Percentiles rank a stretch among this genome's conserved stretches.
Evolutionary conservation across 2,888 invertebrate genomes (phyloP).

Genomic region (Neoascia interrupta): DNA sequence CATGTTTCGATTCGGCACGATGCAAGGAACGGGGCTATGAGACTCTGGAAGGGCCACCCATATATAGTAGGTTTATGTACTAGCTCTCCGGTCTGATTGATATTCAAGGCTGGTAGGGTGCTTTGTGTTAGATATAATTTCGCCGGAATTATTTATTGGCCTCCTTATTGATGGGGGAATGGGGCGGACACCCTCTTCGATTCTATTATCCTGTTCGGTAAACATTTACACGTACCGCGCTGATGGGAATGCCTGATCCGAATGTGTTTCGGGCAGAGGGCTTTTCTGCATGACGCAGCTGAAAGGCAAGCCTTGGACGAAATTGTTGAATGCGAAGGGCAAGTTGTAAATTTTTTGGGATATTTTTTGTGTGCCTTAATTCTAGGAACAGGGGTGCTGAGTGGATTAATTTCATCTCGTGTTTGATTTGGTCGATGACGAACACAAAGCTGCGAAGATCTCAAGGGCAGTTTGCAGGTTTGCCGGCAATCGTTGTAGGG

Average conservation of each 20-base stretch:
- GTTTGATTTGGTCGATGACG: constrained; percentile 46
- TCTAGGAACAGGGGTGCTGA: constrained; percentile 19
- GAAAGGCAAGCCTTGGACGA: neutral
- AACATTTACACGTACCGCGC: constrained; percentile 63
- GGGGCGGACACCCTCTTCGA: constrained; percentile 32
- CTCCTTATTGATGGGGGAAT: constrained; percentile 15
- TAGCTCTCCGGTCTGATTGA: constrained; percentile 39
- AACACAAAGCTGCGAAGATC: no score
- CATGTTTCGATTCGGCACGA: constrained; percentile 24
- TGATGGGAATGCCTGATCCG: constrained; percentile 59
- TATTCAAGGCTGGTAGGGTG: constrained; percentile 59
- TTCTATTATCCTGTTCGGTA: constrained; percentile 64
- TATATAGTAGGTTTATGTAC: no score
- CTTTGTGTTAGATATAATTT: constrained; percentile 68
- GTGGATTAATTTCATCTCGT: constrained; percentile 62
- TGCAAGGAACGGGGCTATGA: neutral
- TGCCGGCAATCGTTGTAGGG: no score
- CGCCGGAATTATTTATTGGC: constrained; percentile 65
- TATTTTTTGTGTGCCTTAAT: neutral
- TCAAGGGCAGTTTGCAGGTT: no score
- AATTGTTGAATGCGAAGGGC: constrained; percentile 55
- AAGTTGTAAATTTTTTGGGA: constrained; percentile 11
- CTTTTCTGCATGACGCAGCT: constrained; percentile 2
- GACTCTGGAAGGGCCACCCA: neutral
- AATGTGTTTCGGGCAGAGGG: neutral